These are phyloP conservation scores for Thelaira solivaga DNA, from an alignment of 2,888 invertebrate genomes.

Conservation along the genomic window DNA sequence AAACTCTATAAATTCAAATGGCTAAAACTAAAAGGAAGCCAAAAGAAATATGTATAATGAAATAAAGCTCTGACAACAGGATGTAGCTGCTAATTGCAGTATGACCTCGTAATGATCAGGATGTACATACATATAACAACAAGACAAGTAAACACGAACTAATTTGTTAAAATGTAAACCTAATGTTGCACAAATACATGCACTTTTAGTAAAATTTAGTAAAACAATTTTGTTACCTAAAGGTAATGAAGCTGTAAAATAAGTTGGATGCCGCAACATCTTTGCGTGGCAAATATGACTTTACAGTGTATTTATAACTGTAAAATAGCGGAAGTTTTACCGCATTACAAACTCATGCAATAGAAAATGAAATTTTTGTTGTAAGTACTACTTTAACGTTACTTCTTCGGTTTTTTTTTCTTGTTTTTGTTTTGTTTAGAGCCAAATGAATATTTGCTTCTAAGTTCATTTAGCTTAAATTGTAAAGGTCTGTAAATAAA, in stretches of 20 bases:
- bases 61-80: conserved; percentile 32
- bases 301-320: conserved; percentile 29
- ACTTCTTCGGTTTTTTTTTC: too few species aligned
- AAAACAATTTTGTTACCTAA: not conserved
- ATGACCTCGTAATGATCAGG: conserved; percentile 60
- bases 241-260: conserved; percentile 32
- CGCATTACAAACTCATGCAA: conserved; percentile 12
- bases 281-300: conserved; percentile 41
- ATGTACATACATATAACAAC: too few species aligned
- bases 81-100: conserved; percentile 59
- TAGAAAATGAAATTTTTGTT: conserved; percentile 34
- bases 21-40: conserved; percentile 25
- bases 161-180: conserved; percentile 40
- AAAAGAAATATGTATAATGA: conserved; percentile 14
- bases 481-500: not conserved
- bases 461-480: not conserved
- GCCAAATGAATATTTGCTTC: not conserved
- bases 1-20: conserved; percentile 43
- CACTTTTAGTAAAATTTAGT: not conserved
- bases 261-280: conserved; percentile 31
- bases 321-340: conserved; percentile 52
- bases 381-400: conserved; percentile 28
- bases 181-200: not conserved
- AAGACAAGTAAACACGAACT: conserved; percentile 50
- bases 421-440: too few species aligned